Evolutionary conservation across 37 sponge, comb jelly and placozoan genomes (phyloP).

Genomic region (Amphimedon queenslandica): DNA sequence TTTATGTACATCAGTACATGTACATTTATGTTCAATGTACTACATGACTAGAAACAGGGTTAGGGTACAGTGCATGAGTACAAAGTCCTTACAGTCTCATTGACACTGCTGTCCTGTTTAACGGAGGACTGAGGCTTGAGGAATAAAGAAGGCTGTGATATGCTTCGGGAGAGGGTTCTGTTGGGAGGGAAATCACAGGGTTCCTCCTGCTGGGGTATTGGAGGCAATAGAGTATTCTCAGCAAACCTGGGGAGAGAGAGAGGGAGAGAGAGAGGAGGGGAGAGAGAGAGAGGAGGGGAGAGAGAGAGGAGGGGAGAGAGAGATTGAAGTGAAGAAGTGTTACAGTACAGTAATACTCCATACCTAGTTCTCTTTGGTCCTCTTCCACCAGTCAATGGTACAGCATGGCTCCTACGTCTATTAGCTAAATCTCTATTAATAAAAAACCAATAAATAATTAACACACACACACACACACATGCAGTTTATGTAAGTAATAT

Average conservation of each 20-base stretch:
- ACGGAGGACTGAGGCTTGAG: not conserved
- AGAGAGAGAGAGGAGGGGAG: not conserved
- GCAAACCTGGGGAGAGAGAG: constrained; percentile 3
- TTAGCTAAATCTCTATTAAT: too few relatives aligned
- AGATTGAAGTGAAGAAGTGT: not conserved
- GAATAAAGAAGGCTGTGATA: constrained; percentile 43
- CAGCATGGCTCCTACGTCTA: not conserved
- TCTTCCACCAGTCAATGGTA: not conserved
- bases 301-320: not conserved
- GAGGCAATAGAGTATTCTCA: not conserved
- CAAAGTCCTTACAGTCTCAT: too few relatives aligned
- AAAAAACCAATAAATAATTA: too few relatives aligned
- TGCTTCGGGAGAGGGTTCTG: constrained; percentile 21
- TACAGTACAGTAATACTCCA: not conserved
- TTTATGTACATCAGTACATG: too few relatives aligned
- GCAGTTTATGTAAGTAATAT: too few relatives aligned
- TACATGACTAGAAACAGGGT: too few relatives aligned
- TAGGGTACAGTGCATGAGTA: too few relatives aligned
- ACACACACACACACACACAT: too few relatives aligned
- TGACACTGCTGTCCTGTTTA: too few relatives aligned
- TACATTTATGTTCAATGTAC: too few relatives aligned
- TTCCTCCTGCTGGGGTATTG: constrained; percentile 21
- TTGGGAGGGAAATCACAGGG: not conserved
- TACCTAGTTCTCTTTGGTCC: not conserved
- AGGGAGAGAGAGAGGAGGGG: not conserved